Conservation (phyloP, 1,140 invertebrate species). For the Choristoneura fumiferana region DNA sequence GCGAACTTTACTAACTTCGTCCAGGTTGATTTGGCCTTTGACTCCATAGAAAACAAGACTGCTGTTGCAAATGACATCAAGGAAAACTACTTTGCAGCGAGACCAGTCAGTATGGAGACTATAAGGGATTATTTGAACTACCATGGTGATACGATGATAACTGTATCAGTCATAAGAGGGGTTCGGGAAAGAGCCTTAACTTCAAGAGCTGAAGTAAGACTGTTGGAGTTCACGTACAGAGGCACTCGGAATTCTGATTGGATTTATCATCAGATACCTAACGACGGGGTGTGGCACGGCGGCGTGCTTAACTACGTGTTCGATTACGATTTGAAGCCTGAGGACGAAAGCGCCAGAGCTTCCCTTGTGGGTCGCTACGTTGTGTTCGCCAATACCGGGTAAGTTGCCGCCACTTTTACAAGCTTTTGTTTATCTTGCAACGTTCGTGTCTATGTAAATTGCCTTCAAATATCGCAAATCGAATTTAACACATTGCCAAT, state of each 20-base stretch:
- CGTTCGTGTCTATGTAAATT: too few species aligned
- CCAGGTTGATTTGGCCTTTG: constrained; percentile 48
- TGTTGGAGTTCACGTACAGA: constrained; percentile 52
- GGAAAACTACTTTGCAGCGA: constrained; percentile 53
- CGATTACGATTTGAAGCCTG: constrained; percentile 40
- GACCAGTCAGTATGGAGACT: constrained; percentile 44
- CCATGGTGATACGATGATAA: constrained; percentile 53
- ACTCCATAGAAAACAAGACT: constrained; percentile 32
- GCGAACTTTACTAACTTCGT: constrained; percentile 55
- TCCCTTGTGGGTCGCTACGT: constrained; percentile 37
- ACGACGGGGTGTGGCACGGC: constrained; percentile 54
- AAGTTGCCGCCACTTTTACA: constrained; percentile 27
- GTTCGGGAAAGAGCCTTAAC: constrained; percentile 45
- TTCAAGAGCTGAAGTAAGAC: constrained; percentile 41
- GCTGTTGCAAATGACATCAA: constrained; percentile 38
- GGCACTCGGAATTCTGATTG: constrained; percentile 50
- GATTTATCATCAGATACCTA: constrained; percentile 47
- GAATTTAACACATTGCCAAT: too few species aligned
- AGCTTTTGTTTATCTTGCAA: too few species aligned
- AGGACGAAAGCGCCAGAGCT: constrained; percentile 30
- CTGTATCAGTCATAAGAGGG: constrained; percentile 48
- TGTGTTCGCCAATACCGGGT: constrained; percentile 51
- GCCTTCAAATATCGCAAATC: too few species aligned
- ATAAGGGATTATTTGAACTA: constrained; percentile 64
- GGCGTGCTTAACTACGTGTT: constrained; percentile 56